phyloP scores from a whole-genome alignment of 1,140 invertebrate species.

The Phocides pigmalion region DNA sequence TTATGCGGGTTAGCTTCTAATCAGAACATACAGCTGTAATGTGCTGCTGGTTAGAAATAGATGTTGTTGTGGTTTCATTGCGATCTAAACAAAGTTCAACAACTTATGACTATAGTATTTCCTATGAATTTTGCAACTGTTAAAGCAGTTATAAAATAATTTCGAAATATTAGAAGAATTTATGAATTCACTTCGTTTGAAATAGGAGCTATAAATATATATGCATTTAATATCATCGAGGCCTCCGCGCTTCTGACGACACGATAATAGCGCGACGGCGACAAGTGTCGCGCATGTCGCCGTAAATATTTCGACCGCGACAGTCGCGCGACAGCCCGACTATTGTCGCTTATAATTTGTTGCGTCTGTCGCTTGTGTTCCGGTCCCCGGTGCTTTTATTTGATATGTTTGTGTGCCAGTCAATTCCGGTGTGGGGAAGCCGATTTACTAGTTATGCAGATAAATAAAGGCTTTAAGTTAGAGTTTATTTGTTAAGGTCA shows the following conservation, averaged over 20 bases:
- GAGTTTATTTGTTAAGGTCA: too few relatives aligned
- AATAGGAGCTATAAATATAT: conserved; percentile 25
- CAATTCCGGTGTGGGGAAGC: neutral
- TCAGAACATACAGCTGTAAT: too few relatives aligned
- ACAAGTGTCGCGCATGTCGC: conserved; percentile 35
- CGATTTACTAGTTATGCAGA: conserved; percentile 5
- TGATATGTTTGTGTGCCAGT: conserved; percentile 27
- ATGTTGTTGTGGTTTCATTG: too few relatives aligned
- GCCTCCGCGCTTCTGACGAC: conserved; percentile 28
- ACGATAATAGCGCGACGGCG: conserved; percentile 26
- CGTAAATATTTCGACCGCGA: conserved; percentile 23
- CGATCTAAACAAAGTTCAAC: too few relatives aligned
- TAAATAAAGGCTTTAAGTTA: too few relatives aligned
- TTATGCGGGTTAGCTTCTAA: too few relatives aligned
- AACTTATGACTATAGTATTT: too few relatives aligned
- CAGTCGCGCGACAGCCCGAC: conserved; percentile 23
- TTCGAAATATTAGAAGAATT: neutral
- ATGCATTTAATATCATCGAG: conserved; percentile 20
- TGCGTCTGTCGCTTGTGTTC: conserved; percentile 23
- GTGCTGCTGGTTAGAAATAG: too few relatives aligned
- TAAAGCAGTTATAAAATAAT: neutral
- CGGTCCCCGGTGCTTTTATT: conserved; percentile 16
- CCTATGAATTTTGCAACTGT: too few relatives aligned
- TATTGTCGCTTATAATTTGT: conserved; percentile 44
- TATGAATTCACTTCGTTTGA: conserved; percentile 12